Evolutionary conservation across 1,140 invertebrate species (phyloP).

Genomic region (Lasaia peninsularis): DNA sequence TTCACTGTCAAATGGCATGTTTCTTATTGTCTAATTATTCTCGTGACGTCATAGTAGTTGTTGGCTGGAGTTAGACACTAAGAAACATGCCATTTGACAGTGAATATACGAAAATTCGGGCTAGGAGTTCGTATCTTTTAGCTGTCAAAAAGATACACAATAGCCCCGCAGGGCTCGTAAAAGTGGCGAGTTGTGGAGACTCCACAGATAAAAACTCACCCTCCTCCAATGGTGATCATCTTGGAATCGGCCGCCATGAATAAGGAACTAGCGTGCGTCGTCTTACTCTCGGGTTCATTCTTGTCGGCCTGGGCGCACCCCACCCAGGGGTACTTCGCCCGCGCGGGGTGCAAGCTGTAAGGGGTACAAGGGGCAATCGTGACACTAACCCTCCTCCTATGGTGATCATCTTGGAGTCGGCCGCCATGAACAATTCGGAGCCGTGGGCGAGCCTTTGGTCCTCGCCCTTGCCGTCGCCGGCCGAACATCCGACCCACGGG

Average conservation of each 20-base stretch:
- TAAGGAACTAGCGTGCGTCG: conserved; percentile 88
- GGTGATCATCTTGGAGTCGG: conserved; percentile 94
- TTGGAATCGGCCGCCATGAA: conserved; percentile 96
- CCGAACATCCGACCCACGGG: conserved; percentile 88
- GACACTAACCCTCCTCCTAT: conserved; percentile 78
- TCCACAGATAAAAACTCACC: conserved; percentile 34
- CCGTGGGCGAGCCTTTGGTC: conserved; percentile 83
- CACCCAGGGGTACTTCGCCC: conserved; percentile 95
- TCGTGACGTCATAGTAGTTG: no score
- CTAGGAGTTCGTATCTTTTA: no score
- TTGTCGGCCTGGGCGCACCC: conserved; percentile 78
- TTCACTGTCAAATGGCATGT: no score
- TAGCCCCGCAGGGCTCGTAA: no score
- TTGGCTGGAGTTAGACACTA: no score
- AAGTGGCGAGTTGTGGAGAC: no score
- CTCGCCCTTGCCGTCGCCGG: conserved; percentile 78
- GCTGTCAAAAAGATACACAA: no score
- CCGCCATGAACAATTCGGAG: conserved; percentile 97
- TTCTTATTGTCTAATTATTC: no score
- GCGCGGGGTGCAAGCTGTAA: conserved; percentile 84
- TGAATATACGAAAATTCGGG: no score
- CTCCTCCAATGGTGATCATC: conserved; percentile 88
- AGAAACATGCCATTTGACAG: no score
- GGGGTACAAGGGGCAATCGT: background rate
- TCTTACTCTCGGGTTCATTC: conserved; percentile 76